Base-by-base conservation (phyloP, 2,888 invertebrate genomes). In the Drosophila nigricruria region DNA sequence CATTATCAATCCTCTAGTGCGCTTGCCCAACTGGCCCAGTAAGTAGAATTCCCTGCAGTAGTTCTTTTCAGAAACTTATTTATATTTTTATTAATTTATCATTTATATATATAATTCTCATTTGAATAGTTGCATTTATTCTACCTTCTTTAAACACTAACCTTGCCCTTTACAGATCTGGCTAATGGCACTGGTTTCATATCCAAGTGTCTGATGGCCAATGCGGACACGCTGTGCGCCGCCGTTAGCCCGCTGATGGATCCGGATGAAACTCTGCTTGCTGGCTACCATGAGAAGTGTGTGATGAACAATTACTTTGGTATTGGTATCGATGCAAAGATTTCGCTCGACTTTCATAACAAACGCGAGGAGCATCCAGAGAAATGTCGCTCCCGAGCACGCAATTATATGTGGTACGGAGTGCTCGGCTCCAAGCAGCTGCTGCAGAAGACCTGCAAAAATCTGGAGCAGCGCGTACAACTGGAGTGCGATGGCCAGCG, bases 251-350 rank as follows among this genome's bases (percentile, higher is more conserved):
- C 98, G 0, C 93, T 98, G 14, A 97, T 98, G 96, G 98, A 98
- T 91, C 97, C 97, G 0, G 97, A 97, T 89, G 97, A 97, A 90
- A 96, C 97, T 0, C 94, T 97, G 2, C 93, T 97, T 91, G 97
- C 97, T 93, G 97, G 97, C 0, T 97, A 96, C 92, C 96, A 96
- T 87, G 99, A 99, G 93, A 96, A 96, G 81, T 98, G 98, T 89
- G 98, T 98, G 2, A 99, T 99, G 99, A 99, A 99, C 93, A 99
- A 99, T 92, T 99, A 99, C 92, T 99, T 99, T 92, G 99, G 99
- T 0, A 99, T 99, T 89, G 99, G 99, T 0, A 97, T 99, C 73
- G 99, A 99, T 93, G 99, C 99, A 0, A 99, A 99, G 93, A 98
- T 99, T 61, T 97, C 98, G 0, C 93, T 99, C 49, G 99, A 99